Evolutionary conservation across 2,888 invertebrate species (phyloP).

Genomic region (Drosophila tripunctata): DNA sequence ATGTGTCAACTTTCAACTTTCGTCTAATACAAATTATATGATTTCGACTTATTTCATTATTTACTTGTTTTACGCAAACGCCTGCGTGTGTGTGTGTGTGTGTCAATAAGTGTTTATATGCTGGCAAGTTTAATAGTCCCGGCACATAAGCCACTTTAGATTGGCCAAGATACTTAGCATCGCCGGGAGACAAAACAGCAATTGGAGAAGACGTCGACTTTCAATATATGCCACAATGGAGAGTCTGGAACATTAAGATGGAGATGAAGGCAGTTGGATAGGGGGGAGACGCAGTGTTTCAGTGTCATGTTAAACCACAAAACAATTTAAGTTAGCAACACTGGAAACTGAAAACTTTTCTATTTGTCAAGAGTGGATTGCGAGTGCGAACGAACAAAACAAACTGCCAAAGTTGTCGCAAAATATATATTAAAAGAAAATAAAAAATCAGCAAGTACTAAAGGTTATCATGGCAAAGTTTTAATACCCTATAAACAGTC

Average conservation of each 20-base stretch:
- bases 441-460: constrained; percentile 4
- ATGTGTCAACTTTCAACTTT: constrained; percentile 64
- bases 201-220: too few species aligned
- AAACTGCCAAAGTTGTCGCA: constrained; percentile 43
- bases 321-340: constrained; percentile 79
- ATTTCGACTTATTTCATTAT: constrained; percentile 71
- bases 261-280: background rate
- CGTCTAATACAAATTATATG: constrained; percentile 71
- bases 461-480: background rate
- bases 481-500: too few species aligned
- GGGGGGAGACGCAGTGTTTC: constrained; percentile 20
- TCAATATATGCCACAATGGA: too few species aligned
- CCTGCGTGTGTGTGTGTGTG: constrained; percentile 18
- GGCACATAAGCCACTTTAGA: constrained; percentile 66
- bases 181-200: constrained; percentile 10
- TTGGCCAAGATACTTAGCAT: constrained; percentile 33
- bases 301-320: constrained; percentile 73
- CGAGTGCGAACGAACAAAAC: constrained; percentile 38
- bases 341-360: constrained; percentile 73
- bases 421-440: constrained; percentile 22
- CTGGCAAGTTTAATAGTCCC: constrained; percentile 50
- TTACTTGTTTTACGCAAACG: constrained; percentile 19
- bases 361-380: constrained; percentile 60
- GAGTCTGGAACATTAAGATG: too few species aligned
- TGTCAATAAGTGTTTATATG: constrained; percentile 29